Conservation (phyloP, 2,797 vertebrate species). For the Selene dorsalis region DNA sequence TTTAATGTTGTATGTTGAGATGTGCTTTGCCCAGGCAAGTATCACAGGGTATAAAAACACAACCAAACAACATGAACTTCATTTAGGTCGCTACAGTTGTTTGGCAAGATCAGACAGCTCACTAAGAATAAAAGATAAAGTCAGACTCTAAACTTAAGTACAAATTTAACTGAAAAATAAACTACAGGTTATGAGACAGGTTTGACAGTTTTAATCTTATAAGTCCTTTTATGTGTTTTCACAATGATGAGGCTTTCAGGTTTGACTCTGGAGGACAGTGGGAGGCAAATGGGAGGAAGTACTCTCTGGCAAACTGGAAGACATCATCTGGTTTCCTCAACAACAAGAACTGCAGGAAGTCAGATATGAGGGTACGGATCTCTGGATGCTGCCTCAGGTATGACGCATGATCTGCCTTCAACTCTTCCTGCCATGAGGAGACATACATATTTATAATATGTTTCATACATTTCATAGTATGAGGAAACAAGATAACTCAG, state of each 20-base stretch:
- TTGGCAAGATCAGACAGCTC: constrained; percentile 16
- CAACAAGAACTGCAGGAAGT: constrained; percentile 92
- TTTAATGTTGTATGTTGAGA: neutral
- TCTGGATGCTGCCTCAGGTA: constrained; percentile 91
- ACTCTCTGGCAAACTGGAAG: constrained; percentile 87
- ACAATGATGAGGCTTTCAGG: constrained; percentile 24
- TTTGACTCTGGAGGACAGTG: constrained; percentile 35
- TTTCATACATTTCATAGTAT: neutral
- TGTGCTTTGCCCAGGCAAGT: no score
- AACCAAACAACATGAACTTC: constrained; percentile 12
- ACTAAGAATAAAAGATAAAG: neutral
- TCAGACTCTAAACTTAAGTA: neutral
- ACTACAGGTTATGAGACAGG: neutral
- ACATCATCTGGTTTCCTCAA: constrained; percentile 87
- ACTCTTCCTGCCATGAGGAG: constrained; percentile 84
- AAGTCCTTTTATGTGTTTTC: neutral
- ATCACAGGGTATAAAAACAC: accelerated
- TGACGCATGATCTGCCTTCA: constrained; percentile 83
- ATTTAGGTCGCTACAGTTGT: constrained; percentile 4
- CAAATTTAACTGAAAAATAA: neutral
- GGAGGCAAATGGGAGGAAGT: constrained; percentile 84
- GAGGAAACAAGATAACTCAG: neutral
- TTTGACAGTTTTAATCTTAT: neutral
- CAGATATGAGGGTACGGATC: constrained; percentile 85
- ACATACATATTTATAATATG: constrained; percentile 5